phyloP scores from a whole-genome alignment of 2,888 invertebrate genomes.

The Diloba caeruleocephala region DNA sequence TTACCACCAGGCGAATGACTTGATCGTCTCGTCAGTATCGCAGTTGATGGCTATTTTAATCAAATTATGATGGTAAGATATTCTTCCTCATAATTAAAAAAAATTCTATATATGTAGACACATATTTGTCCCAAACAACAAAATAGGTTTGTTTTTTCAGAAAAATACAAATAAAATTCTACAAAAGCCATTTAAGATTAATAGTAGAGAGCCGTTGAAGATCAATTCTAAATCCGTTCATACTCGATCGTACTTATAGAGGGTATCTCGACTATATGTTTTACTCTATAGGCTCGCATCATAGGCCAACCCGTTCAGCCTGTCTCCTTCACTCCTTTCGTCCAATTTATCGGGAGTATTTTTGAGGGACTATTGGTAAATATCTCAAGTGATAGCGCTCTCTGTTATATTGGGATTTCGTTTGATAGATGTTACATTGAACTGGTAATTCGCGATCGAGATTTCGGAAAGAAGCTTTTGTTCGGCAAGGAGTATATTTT shows the following conservation, averaged over 20 bases:
- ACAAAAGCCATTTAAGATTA: neutral
- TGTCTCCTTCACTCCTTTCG: slow-evolving; percentile 34
- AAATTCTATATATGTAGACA: too few relatives aligned
- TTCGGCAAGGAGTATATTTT: too few relatives aligned
- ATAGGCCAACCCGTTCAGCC: slow-evolving; percentile 9
- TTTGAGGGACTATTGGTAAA: slow-evolving; percentile 44
- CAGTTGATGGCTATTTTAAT: too few relatives aligned
- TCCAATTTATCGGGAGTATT: slow-evolving; percentile 51
- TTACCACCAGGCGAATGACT: too few relatives aligned
- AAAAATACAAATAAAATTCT: too few relatives aligned
- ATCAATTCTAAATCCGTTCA: slow-evolving; percentile 14
- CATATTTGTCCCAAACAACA: too few relatives aligned
- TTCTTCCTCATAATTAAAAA: too few relatives aligned
- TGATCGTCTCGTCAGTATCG: too few relatives aligned
- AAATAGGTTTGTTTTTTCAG: too few relatives aligned
- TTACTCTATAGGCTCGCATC: slow-evolving; percentile 6
- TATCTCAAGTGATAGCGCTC: slow-evolving; percentile 48
- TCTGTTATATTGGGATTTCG: slow-evolving; percentile 42
- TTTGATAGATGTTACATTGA: slow-evolving; percentile 36
- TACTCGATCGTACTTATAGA: slow-evolving; percentile 16
- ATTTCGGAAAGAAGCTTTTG: too few relatives aligned
- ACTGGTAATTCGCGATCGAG: slow-evolving; percentile 20
- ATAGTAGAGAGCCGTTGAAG: slow-evolving; percentile 3
- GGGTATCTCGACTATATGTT: slow-evolving; percentile 11
- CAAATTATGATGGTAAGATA: too few relatives aligned